phyloP scores from a whole-genome alignment of 2,797 vertebrate genomes.

The Otolemur crassicaudatus region DNA sequence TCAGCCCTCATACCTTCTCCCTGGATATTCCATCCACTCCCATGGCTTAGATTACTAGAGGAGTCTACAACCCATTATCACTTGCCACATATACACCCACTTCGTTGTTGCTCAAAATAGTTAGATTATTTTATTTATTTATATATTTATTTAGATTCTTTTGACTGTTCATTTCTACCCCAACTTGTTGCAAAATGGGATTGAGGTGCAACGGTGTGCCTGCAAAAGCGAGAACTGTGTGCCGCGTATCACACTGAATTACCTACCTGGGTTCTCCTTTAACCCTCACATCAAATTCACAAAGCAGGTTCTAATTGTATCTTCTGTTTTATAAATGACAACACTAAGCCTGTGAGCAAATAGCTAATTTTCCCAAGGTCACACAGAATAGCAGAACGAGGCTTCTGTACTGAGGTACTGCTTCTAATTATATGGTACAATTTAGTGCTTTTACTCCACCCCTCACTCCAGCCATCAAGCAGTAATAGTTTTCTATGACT shows the following conservation, averaged over 20 bases:
- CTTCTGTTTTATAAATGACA: neutral
- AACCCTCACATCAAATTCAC: neutral
- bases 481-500: neutral
- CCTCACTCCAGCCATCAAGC: neutral
- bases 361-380: neutral
- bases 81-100: neutral
- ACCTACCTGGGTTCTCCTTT: neutral
- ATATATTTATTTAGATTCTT: neutral
- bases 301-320: neutral
- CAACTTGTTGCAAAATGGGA: neutral
- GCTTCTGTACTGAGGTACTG: neutral
- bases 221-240: neutral
- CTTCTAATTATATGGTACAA: neutral
- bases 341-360: neutral
- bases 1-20: neutral
- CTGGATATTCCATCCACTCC: neutral
- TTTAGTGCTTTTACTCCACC: neutral
- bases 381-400: neutral
- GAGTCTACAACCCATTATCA: neutral
- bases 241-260: fast-evolving
- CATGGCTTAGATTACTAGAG: neutral
- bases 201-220: neutral
- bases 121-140: neutral
- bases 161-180: neutral
- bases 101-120: neutral